phyloP scores from a whole-genome alignment of 2,797 vertebrate species.

The Aselliscus stoliczkanus region DNA sequence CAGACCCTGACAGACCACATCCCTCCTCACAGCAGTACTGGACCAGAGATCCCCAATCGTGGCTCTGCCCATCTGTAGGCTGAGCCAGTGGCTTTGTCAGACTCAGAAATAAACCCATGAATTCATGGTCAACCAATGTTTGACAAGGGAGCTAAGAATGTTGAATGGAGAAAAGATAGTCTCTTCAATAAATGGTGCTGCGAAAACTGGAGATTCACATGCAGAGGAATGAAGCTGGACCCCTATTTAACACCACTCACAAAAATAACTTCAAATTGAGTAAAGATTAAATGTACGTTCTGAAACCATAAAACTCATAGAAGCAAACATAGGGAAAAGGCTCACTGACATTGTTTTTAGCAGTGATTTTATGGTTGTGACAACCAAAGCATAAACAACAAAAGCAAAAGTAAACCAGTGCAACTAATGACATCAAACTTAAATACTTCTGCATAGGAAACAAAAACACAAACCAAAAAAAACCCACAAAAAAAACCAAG shows the following conservation, averaged over 20 bases:
- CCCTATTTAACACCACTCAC: not conserved
- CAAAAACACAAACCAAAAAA: too few species aligned
- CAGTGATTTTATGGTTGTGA: not conserved
- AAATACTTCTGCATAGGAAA: not conserved
- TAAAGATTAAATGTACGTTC: not conserved
- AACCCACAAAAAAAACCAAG: not conserved
- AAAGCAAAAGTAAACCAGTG: not conserved
- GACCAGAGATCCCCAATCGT: not conserved
- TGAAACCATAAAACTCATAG: not conserved
- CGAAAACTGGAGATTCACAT: too few species aligned
- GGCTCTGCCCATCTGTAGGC: not conserved
- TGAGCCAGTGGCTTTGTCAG: not conserved
- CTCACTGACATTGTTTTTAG: not conserved
- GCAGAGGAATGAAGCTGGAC: too few species aligned
- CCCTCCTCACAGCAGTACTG: not conserved
- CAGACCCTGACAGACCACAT: not conserved
- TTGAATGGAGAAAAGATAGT: too few species aligned
- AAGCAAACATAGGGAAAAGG: not conserved
- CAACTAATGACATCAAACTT: not conserved
- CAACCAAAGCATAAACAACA: not conserved
- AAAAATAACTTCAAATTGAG: not conserved
- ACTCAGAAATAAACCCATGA: not conserved
- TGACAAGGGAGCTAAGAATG: too few species aligned
- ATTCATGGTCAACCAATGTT: not conserved
- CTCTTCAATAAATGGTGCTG: too few species aligned